These are phyloP conservation scores for Epicampocera succincta DNA, from an alignment of 2,888 invertebrate species.

Conservation along the genomic window DNA sequence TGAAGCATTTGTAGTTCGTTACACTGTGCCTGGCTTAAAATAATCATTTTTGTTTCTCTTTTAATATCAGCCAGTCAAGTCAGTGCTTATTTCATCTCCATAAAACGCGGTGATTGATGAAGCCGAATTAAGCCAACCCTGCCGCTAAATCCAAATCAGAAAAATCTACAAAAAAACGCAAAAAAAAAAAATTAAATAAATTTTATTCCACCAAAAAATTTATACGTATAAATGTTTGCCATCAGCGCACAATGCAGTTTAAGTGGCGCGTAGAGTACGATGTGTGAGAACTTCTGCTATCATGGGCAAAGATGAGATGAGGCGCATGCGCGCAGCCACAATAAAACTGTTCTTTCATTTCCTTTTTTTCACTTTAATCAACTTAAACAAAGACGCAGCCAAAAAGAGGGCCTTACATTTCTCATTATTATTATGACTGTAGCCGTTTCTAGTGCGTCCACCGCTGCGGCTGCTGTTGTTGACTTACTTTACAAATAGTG, in stretches of 20 bases:
- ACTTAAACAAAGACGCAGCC: conserved; percentile 52
- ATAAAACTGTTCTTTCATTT: conserved; percentile 44
- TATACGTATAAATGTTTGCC: conserved; percentile 48
- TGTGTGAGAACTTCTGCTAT: conserved; percentile 71
- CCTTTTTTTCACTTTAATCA: conserved; percentile 5
- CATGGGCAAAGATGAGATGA: conserved; percentile 65
- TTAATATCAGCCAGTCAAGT: conserved; percentile 63
- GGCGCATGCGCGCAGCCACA: conserved; percentile 70
- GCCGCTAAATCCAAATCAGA: conserved; percentile 65
- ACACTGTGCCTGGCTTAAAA: conserved; percentile 53
- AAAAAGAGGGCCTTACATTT: conserved; percentile 60
- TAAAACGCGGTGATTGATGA: conserved; percentile 74
- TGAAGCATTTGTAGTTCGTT: conserved; percentile 3
- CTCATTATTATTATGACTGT: conserved; percentile 55
- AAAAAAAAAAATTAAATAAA: conserved; percentile 19
- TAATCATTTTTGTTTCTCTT: conserved; percentile 37
- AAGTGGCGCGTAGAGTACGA: conserved; percentile 71
- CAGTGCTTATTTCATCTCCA: conserved; percentile 68
- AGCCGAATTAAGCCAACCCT: conserved; percentile 73
- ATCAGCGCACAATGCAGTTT: conserved; percentile 69
- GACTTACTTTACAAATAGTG: conserved; percentile 3
- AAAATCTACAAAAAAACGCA: conserved; percentile 52
- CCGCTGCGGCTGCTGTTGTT: background rate
- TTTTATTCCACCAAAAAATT: conserved; percentile 52
- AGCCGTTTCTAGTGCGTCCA: conserved; percentile 40